Percentiles rank a stretch among this genome's conserved stretches.
phyloP scores from a whole-genome alignment of 1,140 invertebrate genomes.

The Nephotettix cincticeps region DNA sequence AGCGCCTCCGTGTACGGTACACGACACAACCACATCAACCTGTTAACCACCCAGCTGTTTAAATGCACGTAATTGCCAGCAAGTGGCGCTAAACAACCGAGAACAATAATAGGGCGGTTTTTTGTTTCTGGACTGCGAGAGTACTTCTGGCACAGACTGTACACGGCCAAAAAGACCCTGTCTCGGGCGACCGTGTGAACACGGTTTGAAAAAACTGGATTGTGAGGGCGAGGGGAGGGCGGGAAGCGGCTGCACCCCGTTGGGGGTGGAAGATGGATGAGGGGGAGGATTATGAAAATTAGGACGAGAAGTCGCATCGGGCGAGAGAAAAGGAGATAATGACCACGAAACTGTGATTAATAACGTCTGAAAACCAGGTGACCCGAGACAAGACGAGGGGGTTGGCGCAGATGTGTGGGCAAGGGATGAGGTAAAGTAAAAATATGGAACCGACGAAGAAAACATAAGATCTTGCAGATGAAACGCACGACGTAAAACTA shows the following conservation, averaged over 20 bases:
- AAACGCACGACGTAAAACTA: too few species aligned
- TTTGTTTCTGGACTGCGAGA: background rate
- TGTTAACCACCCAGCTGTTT: too few species aligned
- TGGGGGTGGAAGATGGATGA: constrained; percentile 14
- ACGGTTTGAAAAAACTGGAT: constrained; percentile 20
- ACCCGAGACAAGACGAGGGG: background rate
- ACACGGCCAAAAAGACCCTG: background rate
- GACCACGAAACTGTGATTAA: constrained; percentile 2
- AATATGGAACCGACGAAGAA: too few species aligned
- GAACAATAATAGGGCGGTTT: constrained; percentile 14
- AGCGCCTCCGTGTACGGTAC: too few species aligned
- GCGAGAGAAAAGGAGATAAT: constrained; percentile 16
- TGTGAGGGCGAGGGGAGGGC: background rate
- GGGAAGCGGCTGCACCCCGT: background rate
- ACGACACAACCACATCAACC: too few species aligned
- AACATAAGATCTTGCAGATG: too few species aligned
- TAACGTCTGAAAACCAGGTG: constrained; percentile 1
- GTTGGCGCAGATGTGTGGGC: background rate
- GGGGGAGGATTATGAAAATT: constrained; percentile 20
- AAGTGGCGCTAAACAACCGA: constrained; percentile 10
- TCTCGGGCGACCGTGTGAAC: constrained; percentile 9
- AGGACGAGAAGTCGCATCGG: constrained; percentile 22
- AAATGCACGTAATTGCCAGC: background rate
- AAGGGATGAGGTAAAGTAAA: too few species aligned
- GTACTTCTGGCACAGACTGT: background rate